Evolutionary conservation across 2,888 invertebrate genomes (phyloP).

Genomic region (Agrenia bidenticulata): DNA sequence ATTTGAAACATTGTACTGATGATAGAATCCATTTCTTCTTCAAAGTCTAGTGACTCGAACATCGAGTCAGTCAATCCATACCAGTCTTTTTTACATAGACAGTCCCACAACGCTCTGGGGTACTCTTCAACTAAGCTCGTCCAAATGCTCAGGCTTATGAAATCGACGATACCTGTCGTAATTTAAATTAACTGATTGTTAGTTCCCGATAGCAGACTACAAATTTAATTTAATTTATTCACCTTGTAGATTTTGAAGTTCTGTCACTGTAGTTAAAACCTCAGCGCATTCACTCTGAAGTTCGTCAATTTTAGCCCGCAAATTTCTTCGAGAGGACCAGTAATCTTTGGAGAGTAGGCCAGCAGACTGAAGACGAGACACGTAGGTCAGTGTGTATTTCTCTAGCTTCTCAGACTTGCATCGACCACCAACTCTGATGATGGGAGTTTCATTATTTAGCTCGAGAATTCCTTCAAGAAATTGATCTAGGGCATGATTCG

Average conservation of each 20-base stretch:
- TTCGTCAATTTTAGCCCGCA: slow-evolving; percentile 22
- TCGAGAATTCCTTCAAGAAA: slow-evolving; percentile 70
- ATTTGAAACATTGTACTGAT: slow-evolving; percentile 27
- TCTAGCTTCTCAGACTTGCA: slow-evolving; percentile 31
- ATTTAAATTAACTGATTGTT: slow-evolving; percentile 9
- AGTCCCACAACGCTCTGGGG: slow-evolving; percentile 16
- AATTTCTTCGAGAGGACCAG: slow-evolving; percentile 7
- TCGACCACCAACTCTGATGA: slow-evolving; percentile 39
- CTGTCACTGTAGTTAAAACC: slow-evolving; percentile 31
- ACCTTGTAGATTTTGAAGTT: slow-evolving; percentile 34
- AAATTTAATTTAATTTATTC: not conserved
- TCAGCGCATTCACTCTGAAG: slow-evolving; percentile 24
- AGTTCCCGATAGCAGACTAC: not conserved
- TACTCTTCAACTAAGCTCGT: slow-evolving; percentile 8
- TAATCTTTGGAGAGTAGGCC: slow-evolving; percentile 18
- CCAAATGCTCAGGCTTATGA: slow-evolving; percentile 28
- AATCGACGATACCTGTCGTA: slow-evolving; percentile 33
- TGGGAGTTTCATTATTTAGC: slow-evolving; percentile 12
- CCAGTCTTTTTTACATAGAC: slow-evolving; percentile 31
- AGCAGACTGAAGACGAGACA: too few species aligned
- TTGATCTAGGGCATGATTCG: slow-evolving; percentile 85
- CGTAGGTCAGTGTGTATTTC: slow-evolving; percentile 10
- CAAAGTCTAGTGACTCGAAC: slow-evolving; percentile 10
- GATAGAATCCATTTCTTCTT: not conserved
- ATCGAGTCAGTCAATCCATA: slow-evolving; percentile 22